Evolutionary conservation across 2,888 invertebrate genomes (phyloP).

Genomic region (Sturmia bella): DNA sequence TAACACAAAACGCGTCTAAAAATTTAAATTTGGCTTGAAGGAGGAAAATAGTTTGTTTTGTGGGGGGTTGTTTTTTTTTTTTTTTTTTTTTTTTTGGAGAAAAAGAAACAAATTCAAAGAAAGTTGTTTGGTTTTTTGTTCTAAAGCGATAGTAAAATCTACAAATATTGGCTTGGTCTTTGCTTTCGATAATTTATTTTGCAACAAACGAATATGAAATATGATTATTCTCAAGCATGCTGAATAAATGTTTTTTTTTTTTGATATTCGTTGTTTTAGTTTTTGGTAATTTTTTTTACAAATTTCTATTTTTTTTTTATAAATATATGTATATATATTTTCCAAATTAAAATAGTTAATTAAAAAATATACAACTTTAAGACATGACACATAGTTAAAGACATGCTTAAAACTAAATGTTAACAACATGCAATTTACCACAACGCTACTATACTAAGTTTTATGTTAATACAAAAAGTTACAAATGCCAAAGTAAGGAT

Average conservation of each 20-base stretch:
- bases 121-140: constrained; percentile 63
- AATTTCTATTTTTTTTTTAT: constrained; percentile 47
- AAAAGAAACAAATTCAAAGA: constrained; percentile 57
- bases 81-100: constrained; percentile 28
- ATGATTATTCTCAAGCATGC: constrained; percentile 63
- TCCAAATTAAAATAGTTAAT: constrained; percentile 69
- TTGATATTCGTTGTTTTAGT: constrained; percentile 56
- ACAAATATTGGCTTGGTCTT: constrained; percentile 66
- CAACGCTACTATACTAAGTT: background rate
- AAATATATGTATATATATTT: constrained; percentile 72
- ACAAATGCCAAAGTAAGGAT: constrained; percentile 34
- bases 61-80: constrained; percentile 37
- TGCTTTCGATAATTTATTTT: constrained; percentile 47
- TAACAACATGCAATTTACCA: constrained; percentile 44
- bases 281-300: constrained; percentile 37
- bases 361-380: constrained; percentile 51
- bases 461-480: constrained; percentile 6
- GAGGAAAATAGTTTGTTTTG: constrained; percentile 31
- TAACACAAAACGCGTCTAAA: constrained; percentile 57
- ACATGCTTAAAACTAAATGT: constrained; percentile 65
- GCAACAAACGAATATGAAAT: constrained; percentile 55
- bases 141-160: constrained; percentile 72
- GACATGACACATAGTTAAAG: constrained; percentile 23
- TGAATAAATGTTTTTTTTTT: constrained; percentile 49
- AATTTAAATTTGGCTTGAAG: constrained; percentile 52